phyloP scores from a whole-genome alignment of 2,113 vertebrate species.

The Oryzias woworae region DNA sequence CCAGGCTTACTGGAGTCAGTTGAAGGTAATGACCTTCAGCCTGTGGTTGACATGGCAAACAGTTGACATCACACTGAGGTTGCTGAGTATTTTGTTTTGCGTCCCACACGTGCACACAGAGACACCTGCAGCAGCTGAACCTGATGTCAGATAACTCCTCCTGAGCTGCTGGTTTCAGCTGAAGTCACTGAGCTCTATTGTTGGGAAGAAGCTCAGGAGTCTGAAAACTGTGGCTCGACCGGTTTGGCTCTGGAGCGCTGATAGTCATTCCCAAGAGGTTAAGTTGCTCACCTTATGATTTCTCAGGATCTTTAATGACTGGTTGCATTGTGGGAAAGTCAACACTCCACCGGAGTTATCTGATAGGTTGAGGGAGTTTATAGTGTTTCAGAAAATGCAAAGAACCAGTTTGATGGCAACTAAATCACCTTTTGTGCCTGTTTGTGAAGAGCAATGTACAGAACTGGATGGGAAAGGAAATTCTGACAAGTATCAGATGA shows the following conservation, averaged over 20 bases:
- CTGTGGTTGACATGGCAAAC: constrained; percentile 6
- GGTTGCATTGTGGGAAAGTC: constrained; percentile 34
- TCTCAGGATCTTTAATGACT: constrained; percentile 17
- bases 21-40: constrained; percentile 45
- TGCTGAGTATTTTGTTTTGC: constrained; percentile 14
- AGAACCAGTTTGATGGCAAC: background rate
- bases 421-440: background rate
- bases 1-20: background rate
- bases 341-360: constrained; percentile 8
- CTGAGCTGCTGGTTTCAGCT: constrained; percentile 33
- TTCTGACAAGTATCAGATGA: no score
- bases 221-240: constrained; percentile 63
- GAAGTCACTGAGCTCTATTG: constrained; percentile 37
- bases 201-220: constrained; percentile 30
- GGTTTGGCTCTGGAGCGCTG: constrained; percentile 41
- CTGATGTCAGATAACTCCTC: constrained; percentile 36
- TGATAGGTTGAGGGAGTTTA: constrained; percentile 26
- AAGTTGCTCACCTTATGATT: constrained; percentile 37
- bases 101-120: constrained; percentile 11
- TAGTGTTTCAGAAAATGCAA: constrained; percentile 15
- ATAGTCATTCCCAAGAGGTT: constrained; percentile 42
- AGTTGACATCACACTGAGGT: constrained; percentile 19
- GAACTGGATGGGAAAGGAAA: background rate
- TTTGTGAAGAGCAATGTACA: background rate
- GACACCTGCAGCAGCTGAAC: constrained; percentile 58